Evolutionary conservation across 1,140 invertebrate genomes (phyloP).

Genomic region (Campoletis sonorensis): DNA sequence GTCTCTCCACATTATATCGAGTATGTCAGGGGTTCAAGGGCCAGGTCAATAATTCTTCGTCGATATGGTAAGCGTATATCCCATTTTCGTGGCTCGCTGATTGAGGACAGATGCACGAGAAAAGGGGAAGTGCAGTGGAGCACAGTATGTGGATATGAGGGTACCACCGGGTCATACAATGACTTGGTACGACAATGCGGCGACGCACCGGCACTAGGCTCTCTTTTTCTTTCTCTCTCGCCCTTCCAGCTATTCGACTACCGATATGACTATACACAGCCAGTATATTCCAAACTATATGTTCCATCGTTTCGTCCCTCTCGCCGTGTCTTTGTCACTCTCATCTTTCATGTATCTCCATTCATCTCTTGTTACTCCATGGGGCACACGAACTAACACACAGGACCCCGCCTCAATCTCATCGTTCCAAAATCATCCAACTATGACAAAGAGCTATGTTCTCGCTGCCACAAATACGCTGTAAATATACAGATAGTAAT

Average conservation of each 20-base stretch:
- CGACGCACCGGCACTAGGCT: slow-evolving; percentile 66
- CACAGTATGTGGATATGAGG: slow-evolving; percentile 65
- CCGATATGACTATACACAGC: slow-evolving; percentile 27
- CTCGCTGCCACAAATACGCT: slow-evolving; percentile 72
- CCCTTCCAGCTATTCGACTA: slow-evolving; percentile 2
- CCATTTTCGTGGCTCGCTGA: slow-evolving; percentile 74
- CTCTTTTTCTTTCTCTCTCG: slow-evolving; percentile 37
- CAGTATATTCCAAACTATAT: slow-evolving; percentile 39
- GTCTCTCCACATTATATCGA: slow-evolving; percentile 10
- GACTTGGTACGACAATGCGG: slow-evolving; percentile 66
- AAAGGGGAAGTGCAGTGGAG: slow-evolving; percentile 67
- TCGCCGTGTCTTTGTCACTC: slow-evolving; percentile 16
- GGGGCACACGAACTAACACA: slow-evolving; percentile 32
- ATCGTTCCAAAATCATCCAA: slow-evolving; percentile 69
- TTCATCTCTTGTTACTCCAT: slow-evolving; percentile 47
- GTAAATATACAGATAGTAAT: slow-evolving; percentile 65
- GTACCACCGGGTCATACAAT: slow-evolving; percentile 68
- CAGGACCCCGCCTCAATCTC: slow-evolving; percentile 32
- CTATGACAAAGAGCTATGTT: slow-evolving; percentile 72
- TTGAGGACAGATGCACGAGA: slow-evolving; percentile 76
- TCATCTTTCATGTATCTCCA: slow-evolving; percentile 12
- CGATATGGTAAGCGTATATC: slow-evolving; percentile 62
- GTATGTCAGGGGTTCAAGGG: slow-evolving; percentile 3
- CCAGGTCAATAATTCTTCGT: slow-evolving; percentile 68
- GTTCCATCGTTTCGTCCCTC: slow-evolving; percentile 47